Conservation (phyloP, 2,797 vertebrate species). For the Alauda arvensis region DNA sequence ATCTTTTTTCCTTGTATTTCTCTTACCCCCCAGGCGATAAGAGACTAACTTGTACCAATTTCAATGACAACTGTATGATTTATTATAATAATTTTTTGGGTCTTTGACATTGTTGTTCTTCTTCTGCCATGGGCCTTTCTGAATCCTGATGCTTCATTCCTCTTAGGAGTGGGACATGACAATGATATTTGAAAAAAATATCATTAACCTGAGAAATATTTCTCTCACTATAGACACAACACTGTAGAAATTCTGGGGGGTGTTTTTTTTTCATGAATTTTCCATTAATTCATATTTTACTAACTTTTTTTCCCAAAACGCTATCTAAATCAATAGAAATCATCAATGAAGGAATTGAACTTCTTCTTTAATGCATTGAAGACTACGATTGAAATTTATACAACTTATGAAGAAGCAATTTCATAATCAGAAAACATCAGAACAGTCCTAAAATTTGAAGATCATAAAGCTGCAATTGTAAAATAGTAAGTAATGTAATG, state of each 20-base stretch:
- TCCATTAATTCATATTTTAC: not conserved
- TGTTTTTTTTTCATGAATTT: rapidly evolving
- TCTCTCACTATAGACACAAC: not conserved
- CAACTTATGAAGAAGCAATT: not conserved
- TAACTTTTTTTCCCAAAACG: rapidly evolving
- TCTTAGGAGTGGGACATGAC: not conserved
- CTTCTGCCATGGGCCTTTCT: not conserved
- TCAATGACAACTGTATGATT: not conserved
- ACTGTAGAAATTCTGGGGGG: not conserved
- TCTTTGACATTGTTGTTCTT: not conserved
- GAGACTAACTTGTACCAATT: not conserved
- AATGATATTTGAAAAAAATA: not conserved
- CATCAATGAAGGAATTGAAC: not conserved
- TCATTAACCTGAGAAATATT: not conserved
- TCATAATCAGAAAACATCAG: not conserved
- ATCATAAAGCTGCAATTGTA: not conserved
- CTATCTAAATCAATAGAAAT: not conserved
- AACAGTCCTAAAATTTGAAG: not conserved
- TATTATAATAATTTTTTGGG: not conserved
- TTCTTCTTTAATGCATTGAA: not conserved
- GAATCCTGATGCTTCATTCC: not conserved
- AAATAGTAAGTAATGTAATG: not conserved
- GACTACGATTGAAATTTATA: not conserved
- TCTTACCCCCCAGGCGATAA: not conserved
- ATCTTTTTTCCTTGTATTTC: not conserved